Conservation (phyloP, 2,113 vertebrate species). For the Hyperoodon ampullatus region DNA sequence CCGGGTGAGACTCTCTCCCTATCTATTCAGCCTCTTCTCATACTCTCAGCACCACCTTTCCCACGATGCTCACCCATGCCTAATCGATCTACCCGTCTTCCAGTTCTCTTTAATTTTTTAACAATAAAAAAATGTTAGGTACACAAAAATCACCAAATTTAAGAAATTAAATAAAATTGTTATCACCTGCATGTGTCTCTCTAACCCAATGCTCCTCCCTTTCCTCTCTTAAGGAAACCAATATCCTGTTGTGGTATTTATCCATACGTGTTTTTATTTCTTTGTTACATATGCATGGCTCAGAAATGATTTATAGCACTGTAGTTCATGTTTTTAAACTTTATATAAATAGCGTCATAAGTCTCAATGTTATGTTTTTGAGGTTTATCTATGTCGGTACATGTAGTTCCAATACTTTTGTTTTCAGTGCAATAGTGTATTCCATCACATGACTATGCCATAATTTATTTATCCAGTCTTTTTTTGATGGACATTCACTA, state of each 20-base stretch:
- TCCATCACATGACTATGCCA: not conserved
- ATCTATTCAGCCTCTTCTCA: not conserved
- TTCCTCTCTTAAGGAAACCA: not conserved
- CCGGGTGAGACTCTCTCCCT: not conserved
- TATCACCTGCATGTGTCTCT: not conserved
- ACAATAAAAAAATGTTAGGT: not conserved
- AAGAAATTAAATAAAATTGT: not conserved
- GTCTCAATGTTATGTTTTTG: not conserved
- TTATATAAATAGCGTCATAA: not conserved
- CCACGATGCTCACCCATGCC: no score
- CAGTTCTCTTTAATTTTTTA: not conserved
- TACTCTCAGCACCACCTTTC: not conserved
- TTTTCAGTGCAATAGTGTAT: not conserved
- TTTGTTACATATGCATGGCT: not conserved
- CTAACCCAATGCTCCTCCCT: not conserved
- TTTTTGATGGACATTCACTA: not conserved
- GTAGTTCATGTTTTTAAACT: not conserved
- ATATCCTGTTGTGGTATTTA: not conserved
- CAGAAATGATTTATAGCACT: slow-evolving; percentile 1
- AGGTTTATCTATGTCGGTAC: not conserved
- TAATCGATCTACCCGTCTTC: not conserved
- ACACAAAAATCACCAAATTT: not conserved
- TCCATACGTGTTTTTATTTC: not conserved
- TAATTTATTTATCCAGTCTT: not conserved
- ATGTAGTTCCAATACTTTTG: not conserved